These are phyloP conservation scores for Cantharis nigra DNA, from an alignment of 2,888 invertebrate species.

Conservation along the genomic window DNA sequence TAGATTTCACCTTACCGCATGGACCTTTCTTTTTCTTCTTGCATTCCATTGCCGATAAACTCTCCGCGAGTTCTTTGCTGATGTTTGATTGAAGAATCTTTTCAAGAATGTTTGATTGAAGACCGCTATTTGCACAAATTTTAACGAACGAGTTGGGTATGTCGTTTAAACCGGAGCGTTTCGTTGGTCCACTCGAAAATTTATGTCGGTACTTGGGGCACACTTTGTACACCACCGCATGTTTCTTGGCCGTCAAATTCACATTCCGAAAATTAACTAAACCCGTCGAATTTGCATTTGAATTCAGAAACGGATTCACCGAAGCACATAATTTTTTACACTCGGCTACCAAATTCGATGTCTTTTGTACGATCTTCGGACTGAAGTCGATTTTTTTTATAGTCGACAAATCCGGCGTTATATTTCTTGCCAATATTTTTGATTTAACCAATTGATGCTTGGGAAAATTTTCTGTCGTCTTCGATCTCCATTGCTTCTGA, in stretches of 20 bases:
- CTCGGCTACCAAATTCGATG: neutral
- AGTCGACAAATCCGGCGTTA: neutral
- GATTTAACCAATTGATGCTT: neutral
- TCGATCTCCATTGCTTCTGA: neutral
- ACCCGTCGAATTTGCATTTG: neutral
- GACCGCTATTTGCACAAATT: neutral
- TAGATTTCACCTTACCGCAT: neutral
- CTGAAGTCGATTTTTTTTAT: neutral
- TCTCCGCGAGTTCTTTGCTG: neutral
- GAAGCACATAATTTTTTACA: neutral
- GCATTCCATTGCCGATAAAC: neutral
- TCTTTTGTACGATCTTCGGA: neutral
- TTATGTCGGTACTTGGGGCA: neutral
- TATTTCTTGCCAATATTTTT: neutral
- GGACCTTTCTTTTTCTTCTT: neutral
- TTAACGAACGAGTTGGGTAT: neutral
- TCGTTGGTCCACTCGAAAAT: neutral
- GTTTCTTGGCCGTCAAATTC: neutral
- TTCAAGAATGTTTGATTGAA: neutral
- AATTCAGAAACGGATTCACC: neutral
- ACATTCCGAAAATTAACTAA: neutral
- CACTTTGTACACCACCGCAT: neutral
- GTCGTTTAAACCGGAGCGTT: neutral
- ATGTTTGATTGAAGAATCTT: neutral
- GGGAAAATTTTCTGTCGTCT: neutral